Conservation (phyloP, 2,888 invertebrate genomes). For the Spodoptera picta region DNA sequence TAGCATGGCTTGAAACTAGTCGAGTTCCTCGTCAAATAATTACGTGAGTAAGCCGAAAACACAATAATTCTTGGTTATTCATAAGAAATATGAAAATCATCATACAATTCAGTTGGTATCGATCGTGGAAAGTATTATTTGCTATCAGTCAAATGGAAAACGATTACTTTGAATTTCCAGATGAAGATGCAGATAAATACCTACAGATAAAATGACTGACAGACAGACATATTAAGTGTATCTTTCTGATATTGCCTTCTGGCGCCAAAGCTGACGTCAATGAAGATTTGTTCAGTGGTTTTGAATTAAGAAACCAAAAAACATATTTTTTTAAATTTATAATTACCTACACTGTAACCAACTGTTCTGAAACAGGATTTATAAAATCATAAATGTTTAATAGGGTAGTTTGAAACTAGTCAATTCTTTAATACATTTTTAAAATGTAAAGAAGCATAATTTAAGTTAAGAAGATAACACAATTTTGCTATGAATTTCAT, state of each 20-base stretch:
- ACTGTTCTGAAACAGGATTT: no score
- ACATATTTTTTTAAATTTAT: no score
- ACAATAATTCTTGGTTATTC: neutral
- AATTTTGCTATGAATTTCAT: no score
- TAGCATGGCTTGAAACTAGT: no score
- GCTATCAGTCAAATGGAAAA: constrained; percentile 30
- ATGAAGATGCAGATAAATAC: constrained; percentile 10
- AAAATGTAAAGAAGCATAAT: no score
- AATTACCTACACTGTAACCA: no score
- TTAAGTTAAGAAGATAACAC: no score
- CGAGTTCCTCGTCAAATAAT: no score
- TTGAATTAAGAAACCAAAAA: neutral
- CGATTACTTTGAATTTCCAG: constrained; percentile 22
- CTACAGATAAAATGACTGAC: constrained; percentile 27
- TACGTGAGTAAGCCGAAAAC: no score
- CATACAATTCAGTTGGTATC: constrained; percentile 1
- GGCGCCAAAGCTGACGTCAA: constrained; percentile 32
- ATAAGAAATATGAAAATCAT: neutral
- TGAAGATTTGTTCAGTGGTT: neutral
- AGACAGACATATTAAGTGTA: neutral
- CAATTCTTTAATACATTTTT: no score
- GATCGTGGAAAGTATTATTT: neutral
- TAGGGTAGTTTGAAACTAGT: no score
- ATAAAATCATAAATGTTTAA: no score
- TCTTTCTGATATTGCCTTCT: constrained; percentile 26